Evolutionary conservation across 1,140 invertebrate species (phyloP).

Genomic region (Nasonia longicornis): DNA sequence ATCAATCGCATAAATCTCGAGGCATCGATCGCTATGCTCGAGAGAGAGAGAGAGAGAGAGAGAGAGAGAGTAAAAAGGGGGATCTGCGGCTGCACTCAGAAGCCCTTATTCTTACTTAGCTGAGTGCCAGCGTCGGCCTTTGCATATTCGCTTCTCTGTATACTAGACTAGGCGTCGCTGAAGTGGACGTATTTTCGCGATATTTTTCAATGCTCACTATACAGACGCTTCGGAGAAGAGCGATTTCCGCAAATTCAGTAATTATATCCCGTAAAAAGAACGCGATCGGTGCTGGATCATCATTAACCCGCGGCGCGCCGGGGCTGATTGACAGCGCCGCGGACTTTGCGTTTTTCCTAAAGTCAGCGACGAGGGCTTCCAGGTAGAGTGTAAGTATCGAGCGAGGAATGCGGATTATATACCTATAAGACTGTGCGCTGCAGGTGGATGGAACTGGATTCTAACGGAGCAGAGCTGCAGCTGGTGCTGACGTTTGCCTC

Average conservation of each 20-base stretch:
- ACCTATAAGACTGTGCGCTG: too few species aligned
- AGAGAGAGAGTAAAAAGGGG: conserved; percentile 8
- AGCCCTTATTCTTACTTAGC: conserved; percentile 33
- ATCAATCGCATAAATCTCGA: conserved; percentile 70
- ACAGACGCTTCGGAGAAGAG: not conserved
- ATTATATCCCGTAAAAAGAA: conserved; percentile 44
- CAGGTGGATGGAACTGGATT: conserved; percentile 2
- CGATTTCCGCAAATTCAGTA: conserved; percentile 34
- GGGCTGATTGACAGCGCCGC: conserved; percentile 64
- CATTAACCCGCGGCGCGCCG: conserved; percentile 60
- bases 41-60: not conserved
- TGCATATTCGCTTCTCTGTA: not conserved
- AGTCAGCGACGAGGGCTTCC: conserved; percentile 33
- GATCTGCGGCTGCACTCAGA: conserved; percentile 8
- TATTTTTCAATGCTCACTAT: not conserved
- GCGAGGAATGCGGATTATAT: conserved; percentile 5
- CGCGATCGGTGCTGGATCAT: conserved; percentile 57
- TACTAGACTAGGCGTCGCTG: too few species aligned
- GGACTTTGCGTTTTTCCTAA: conserved; percentile 55
- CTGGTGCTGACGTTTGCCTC: not conserved
- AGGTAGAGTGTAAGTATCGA: conserved; percentile 27
- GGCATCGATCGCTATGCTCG: conserved; percentile 60
- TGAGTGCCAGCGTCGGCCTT: not conserved
- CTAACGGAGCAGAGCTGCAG: not conserved
- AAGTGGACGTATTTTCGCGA: not conserved